phyloP scores from a whole-genome alignment of 30 jellyfish, hydroid and myxozoan genomes.

The Cassiopea andromeda region DNA sequence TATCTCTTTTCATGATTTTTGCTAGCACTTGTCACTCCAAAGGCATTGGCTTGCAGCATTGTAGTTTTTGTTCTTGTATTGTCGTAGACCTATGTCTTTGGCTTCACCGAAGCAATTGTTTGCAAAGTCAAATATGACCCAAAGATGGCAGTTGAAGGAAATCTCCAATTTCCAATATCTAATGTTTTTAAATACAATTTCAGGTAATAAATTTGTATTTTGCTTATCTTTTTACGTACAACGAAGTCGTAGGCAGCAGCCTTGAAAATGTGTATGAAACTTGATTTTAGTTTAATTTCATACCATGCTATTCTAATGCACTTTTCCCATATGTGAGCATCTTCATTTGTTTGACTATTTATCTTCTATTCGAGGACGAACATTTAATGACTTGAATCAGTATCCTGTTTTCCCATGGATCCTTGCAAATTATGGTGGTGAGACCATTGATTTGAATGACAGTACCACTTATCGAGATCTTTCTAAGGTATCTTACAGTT shows the following conservation, averaged over 20 bases:
- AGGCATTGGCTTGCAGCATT: neutral
- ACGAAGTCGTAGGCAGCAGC: too few species aligned
- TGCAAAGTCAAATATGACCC: slow-evolving; percentile 90
- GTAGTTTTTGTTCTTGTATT: neutral
- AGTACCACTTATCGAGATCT: slow-evolving; percentile 75
- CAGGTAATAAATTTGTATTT: slow-evolving; percentile 17
- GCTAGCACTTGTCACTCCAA: neutral
- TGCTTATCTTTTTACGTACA: neutral
- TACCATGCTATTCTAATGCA: too few species aligned
- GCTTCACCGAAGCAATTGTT: slow-evolving; percentile 84
- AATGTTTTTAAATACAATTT: slow-evolving; percentile 79
- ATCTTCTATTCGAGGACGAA: slow-evolving; percentile 69
- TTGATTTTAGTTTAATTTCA: too few species aligned
- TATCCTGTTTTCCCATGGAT: slow-evolving; percentile 95
- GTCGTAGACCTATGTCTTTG: slow-evolving; percentile 72
- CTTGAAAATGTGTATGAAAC: too few species aligned
- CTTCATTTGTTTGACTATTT: too few species aligned
- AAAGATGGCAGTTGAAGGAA: slow-evolving; percentile 93
- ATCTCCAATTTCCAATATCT: slow-evolving; percentile 91
- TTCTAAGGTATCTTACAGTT: slow-evolving; percentile 67
- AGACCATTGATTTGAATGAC: slow-evolving; percentile 63
- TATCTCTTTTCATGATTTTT: too few species aligned
- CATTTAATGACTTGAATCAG: slow-evolving; percentile 88
- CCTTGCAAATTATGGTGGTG: slow-evolving; percentile 78
- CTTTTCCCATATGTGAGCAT: too few species aligned